Conservation (phyloP, 2,888 invertebrate species). For the Drosophila sordidula region DNA sequence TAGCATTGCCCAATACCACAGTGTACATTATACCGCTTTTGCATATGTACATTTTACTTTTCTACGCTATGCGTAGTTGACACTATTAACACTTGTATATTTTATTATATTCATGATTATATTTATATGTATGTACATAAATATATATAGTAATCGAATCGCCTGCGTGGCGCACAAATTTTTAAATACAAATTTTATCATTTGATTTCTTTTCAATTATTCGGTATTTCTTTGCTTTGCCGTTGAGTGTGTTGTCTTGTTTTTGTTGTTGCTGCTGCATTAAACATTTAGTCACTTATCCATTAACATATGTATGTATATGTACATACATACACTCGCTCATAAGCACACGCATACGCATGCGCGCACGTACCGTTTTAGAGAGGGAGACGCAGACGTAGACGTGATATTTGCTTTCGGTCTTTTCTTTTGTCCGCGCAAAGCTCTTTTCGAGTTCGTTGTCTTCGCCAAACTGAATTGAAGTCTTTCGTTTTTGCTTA, state of each 20-base stretch:
- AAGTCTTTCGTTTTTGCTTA: constrained; percentile 84
- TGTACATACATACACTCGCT: constrained; percentile 22
- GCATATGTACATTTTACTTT: constrained; percentile 16
- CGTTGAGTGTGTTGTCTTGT: constrained; percentile 35
- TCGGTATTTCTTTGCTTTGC: constrained; percentile 54
- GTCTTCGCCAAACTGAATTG: constrained; percentile 85
- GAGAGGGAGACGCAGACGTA: constrained; percentile 33
- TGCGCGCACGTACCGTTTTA: constrained; percentile 77
- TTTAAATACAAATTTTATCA: constrained; percentile 42
- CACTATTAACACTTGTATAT: constrained; percentile 5
- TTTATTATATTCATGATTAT: neutral
- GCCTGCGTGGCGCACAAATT: constrained; percentile 70
- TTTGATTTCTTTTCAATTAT: constrained; percentile 71
- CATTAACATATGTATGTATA: constrained; percentile 23
- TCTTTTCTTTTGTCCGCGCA: constrained; percentile 63
- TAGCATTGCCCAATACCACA: constrained; percentile 16
- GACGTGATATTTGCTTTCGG: constrained; percentile 52
- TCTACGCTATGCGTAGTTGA: constrained; percentile 7
- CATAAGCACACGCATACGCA: constrained; percentile 52
- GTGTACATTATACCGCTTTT: constrained; percentile 21
- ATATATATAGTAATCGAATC: constrained; percentile 20
- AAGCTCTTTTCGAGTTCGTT: constrained; percentile 84
- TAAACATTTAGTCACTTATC: constrained; percentile 68
- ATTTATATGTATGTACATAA: constrained; percentile 1
- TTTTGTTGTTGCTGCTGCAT: constrained; percentile 54